Conservation (phyloP, 2,888 invertebrate genomes). For the Fragum fragum region DNA sequence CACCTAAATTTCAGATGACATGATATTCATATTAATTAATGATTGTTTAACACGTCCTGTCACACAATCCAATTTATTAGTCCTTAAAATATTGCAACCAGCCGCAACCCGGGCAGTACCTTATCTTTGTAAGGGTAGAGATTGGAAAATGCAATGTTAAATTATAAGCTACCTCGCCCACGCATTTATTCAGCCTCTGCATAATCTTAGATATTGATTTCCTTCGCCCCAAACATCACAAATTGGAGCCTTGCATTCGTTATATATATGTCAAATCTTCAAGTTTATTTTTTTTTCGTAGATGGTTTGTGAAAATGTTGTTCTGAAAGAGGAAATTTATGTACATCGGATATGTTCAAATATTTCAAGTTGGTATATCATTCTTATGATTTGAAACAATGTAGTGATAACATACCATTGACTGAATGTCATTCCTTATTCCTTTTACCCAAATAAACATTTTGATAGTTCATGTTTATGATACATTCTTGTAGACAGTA, state of each 20-base stretch:
- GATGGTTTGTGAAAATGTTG: background rate
- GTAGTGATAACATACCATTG: too few relatives aligned
- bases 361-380: too few relatives aligned
- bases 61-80: background rate
- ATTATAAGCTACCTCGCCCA: slow-evolving; percentile 51
- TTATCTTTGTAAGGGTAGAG: background rate
- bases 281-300: slow-evolving; percentile 4
- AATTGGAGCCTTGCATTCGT: slow-evolving; percentile 14
- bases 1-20: slow-evolving; percentile 11
- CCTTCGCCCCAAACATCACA: slow-evolving; percentile 24
- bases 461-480: too few relatives aligned
- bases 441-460: too few relatives aligned
- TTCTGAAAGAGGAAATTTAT: too few relatives aligned
- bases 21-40: background rate
- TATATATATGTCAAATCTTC: background rate
- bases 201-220: slow-evolving; percentile 30
- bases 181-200: slow-evolving; percentile 42
- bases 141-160: slow-evolving; percentile 7
- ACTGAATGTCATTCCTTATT: too few relatives aligned
- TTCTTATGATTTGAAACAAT: too few relatives aligned
- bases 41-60: background rate
- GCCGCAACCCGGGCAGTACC: background rate
- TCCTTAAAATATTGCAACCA: background rate
- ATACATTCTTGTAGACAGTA: too few relatives aligned
- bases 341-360: too few relatives aligned